Conservation (phyloP, 2,113 vertebrate species). For the Gobiocypris rarus region DNA sequence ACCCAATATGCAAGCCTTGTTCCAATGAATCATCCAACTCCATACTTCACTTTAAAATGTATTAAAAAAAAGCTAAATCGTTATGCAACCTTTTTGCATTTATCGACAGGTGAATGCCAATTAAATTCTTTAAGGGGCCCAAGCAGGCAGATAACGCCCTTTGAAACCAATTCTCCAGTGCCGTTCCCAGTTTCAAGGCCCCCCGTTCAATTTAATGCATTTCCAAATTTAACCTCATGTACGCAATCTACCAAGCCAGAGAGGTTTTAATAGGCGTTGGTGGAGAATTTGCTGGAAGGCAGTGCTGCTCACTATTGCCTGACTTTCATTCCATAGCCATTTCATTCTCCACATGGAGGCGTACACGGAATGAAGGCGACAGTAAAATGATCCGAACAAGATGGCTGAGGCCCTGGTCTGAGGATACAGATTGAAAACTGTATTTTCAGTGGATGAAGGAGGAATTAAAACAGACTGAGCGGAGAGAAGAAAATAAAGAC, state of each 20-base stretch:
- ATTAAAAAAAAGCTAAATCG: background rate
- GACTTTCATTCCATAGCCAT: conserved; percentile 59
- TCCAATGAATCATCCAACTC: conserved; percentile 13
- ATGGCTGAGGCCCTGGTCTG: background rate
- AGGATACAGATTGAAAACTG: conserved; percentile 36
- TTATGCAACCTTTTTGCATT: conserved; percentile 32
- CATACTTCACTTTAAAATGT: background rate
- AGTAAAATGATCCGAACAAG: conserved; percentile 10
- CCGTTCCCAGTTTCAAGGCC: conserved; percentile 29
- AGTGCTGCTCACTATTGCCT: conserved; percentile 46
- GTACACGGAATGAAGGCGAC: conserved; percentile 36
- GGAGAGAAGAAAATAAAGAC: background rate
- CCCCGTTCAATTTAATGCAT: conserved; percentile 61
- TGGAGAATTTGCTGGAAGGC: conserved; percentile 64
- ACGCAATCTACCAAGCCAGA: conserved; percentile 63
- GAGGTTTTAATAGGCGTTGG: conserved; percentile 68
- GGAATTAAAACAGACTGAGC: background rate
- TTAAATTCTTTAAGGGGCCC: conserved; percentile 20
- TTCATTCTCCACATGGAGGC: conserved; percentile 59
- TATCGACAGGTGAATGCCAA: conserved; percentile 9
- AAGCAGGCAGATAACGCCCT: conserved; percentile 2
- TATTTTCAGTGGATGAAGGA: conserved; percentile 18
- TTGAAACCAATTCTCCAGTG: conserved; percentile 34
- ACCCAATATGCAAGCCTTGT: conserved; percentile 15
- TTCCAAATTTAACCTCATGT: conserved; percentile 64